Evolutionary conservation across 2,113 vertebrate genomes (phyloP), one percentile per base, ranked within the genome.

Genomic region (zebrafish (Danio rerio)): DNA sequence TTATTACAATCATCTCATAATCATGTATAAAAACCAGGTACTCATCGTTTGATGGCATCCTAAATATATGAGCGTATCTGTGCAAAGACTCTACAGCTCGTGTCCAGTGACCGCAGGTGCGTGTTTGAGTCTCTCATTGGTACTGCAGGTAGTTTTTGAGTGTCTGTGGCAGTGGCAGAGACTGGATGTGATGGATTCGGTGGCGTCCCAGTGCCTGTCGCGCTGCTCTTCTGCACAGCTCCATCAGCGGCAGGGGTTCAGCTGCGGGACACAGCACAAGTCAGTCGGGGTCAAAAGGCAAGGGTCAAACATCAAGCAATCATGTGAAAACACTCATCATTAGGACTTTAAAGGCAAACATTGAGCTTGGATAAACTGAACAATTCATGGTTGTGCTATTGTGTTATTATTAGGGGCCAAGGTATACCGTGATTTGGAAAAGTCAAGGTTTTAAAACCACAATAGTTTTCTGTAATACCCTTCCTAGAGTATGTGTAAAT

Each of bases 81-180:
- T 78, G 75, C 75, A 63, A 63, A 78, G 58, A 58, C n/a, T 63
- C 59, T 49, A n/a, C 13, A 62, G 52, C 21, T 11, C 61, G 5
- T 73, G 42, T 59, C 31, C 42, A 62, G 58, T 72, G 66, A 55
- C 66, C 65, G 59, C 73, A 21, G 76, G 55, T 21, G 66, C 59
- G 66, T n/a, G 72, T 47, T 16, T 18, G 65, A 7, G 73, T 47
- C 43, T 13, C 80, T 97, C 95, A 99, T 90, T 99, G 97, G 94
- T 99, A 99, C 86, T 99, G 98, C 93, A 99, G 96, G 91, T 98
- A 99, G 94, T 97, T 97, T 92, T 98, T 99, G 89, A 99, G 95
- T 77, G 96, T 95, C 88, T 96, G 95, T 86, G 98, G 98, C 93
- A 99, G 93, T 55, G 98, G 97, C 89, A 99, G 96, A 69, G 93